These are phyloP conservation scores for Gasterosteus nipponicus DNA, from an alignment of 2,113 vertebrate genomes.

Conservation along the genomic window DNA sequence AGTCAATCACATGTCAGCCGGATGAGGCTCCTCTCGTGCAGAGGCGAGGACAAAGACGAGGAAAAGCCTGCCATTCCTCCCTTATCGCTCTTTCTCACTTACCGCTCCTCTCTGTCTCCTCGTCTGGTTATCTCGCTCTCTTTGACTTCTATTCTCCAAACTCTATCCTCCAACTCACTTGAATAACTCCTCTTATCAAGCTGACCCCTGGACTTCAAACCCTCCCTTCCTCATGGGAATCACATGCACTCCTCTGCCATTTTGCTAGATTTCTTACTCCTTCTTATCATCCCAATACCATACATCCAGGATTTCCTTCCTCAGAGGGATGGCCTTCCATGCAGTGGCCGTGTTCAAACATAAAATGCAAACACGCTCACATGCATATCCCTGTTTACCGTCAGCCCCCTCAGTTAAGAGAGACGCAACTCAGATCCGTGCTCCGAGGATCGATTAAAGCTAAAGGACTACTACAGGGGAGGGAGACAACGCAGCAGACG, in stretches of 20 bases:
- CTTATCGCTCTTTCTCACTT: slow-evolving; percentile 52
- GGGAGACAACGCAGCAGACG: background rate
- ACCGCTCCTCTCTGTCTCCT: slow-evolving; percentile 29
- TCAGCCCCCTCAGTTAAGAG: slow-evolving; percentile 3
- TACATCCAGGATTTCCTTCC: slow-evolving; percentile 28
- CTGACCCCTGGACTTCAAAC: slow-evolving; percentile 52
- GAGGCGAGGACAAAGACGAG: slow-evolving; percentile 3
- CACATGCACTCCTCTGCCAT: slow-evolving; percentile 35
- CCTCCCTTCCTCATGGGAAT: slow-evolving; percentile 17
- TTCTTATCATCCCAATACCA: slow-evolving; percentile 33
- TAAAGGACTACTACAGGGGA: background rate
- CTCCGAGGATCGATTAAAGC: background rate
- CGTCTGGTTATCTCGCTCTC: slow-evolving; percentile 44
- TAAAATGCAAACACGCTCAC: slow-evolving; percentile 36
- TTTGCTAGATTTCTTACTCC: slow-evolving; percentile 7
- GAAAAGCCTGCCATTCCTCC: slow-evolving; percentile 13
- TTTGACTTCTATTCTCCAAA: slow-evolving; percentile 40
- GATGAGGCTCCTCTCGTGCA: slow-evolving; percentile 46
- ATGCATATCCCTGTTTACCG: slow-evolving; percentile 24
- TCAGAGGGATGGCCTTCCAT: slow-evolving; percentile 45
- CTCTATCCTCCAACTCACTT: slow-evolving; percentile 32
- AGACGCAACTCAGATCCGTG: slow-evolving; percentile 2
- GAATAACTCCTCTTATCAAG: slow-evolving; percentile 55
- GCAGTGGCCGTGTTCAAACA: slow-evolving; percentile 34
- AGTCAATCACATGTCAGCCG: slow-evolving; percentile 60